Percentiles rank a stretch among this genome's conserved stretches.
phyloP scores from a whole-genome alignment of 2,113 vertebrate species.

The Pterocles orientalis region DNA sequence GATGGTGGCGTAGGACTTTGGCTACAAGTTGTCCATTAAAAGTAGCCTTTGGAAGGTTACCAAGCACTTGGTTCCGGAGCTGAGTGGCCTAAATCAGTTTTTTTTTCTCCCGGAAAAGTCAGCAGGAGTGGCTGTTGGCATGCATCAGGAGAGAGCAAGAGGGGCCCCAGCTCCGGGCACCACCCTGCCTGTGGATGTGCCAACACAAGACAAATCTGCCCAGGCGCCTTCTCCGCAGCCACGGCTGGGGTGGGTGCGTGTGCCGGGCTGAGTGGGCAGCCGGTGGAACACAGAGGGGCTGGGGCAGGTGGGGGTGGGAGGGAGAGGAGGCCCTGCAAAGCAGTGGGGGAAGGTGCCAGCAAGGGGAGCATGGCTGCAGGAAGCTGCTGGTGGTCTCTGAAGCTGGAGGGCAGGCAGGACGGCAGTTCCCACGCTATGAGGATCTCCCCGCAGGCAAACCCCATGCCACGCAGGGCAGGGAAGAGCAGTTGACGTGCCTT shows the following conservation, averaged over 20 bases:
- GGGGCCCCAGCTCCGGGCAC: background rate
- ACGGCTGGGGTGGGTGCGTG: background rate
- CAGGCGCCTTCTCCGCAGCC: background rate
- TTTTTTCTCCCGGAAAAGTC: background rate
- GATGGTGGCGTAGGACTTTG: background rate
- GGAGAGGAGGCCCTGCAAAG: background rate
- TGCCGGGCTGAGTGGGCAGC: background rate
- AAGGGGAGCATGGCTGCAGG: background rate
- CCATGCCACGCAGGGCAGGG: too few relatives aligned
- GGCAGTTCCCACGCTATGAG: background rate
- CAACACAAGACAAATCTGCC: background rate
- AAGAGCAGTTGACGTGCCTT: background rate
- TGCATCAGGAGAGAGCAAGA: background rate
- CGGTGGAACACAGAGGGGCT: fast-evolving
- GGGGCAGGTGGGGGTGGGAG: background rate
- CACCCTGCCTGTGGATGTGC: fast-evolving
- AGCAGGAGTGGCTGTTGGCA: background rate
- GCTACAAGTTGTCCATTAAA: background rate
- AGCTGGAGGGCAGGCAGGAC: background rate
- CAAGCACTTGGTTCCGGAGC: background rate
- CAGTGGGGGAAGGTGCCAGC: background rate
- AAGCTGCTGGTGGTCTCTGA: background rate
- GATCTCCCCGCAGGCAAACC: background rate
- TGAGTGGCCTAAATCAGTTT: background rate
- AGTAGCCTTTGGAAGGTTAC: background rate